phyloP scores from a whole-genome alignment of 2,113 vertebrate species.

The Manacus vitellinus region DNA sequence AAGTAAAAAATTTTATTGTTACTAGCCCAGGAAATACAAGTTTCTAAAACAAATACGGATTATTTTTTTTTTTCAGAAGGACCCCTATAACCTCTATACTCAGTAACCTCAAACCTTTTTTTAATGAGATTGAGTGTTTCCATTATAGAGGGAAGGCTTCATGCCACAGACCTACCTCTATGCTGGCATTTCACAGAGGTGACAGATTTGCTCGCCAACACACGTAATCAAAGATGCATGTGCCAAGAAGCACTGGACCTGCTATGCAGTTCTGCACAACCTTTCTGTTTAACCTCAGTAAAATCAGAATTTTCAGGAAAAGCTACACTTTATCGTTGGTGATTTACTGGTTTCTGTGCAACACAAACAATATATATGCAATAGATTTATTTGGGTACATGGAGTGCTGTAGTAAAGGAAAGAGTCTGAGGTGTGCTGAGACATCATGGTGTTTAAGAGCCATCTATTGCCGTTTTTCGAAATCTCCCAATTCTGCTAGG shows the following conservation, averaged over 20 bases:
- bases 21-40: not conserved
- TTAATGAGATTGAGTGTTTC: not conserved
- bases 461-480: not conserved
- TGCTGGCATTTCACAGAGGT: not conserved
- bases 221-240: not conserved
- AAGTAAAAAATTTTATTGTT: not conserved
- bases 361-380: not conserved
- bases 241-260: not conserved
- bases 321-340: not conserved
- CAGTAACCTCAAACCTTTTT: not conserved
- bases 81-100: rapidly evolving
- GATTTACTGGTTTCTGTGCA: not conserved
- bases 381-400: not conserved
- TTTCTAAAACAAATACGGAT: not conserved
- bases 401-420: not conserved
- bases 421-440: not conserved
- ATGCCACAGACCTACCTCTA: rapidly evolving
- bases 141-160: not conserved
- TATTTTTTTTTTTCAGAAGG: not conserved
- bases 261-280: not conserved
- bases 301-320: not conserved
- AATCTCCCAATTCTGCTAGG: not conserved
- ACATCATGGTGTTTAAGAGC: not conserved
- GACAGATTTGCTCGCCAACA: not conserved
- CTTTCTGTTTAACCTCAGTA: not conserved